Percentiles rank a stretch among this genome's conserved stretches.
Conservation (phyloP, 2,113 vertebrate species). For the Carassius carassius region DNA sequence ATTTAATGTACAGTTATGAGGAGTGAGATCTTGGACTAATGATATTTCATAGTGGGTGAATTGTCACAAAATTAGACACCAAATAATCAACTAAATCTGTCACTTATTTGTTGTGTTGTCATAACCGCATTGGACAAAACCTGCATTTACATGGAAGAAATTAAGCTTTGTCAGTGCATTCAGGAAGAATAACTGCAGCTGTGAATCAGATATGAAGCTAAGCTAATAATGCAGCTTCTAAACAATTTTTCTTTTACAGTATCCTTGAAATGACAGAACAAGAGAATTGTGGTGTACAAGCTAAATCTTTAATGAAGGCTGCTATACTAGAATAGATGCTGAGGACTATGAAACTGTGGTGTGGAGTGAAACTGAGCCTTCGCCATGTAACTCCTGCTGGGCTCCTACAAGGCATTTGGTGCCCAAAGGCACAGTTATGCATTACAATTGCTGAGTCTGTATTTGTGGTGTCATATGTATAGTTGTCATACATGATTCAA, state of each 20-base stretch:
- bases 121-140: background rate
- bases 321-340: background rate
- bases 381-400: background rate
- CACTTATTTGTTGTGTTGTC: background rate
- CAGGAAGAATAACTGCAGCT: background rate
- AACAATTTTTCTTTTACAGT: background rate
- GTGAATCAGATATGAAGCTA: background rate
- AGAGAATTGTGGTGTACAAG: background rate
- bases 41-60: background rate
- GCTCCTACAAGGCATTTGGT: background rate
- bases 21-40: background rate
- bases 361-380: background rate
- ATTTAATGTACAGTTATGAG: background rate
- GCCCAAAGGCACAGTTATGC: background rate
- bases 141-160: background rate
- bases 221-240: background rate
- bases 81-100: background rate
- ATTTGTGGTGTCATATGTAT: background rate
- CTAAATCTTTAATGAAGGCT: conserved; percentile 16
- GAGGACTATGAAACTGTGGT: background rate
- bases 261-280: background rate
- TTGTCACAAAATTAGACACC: background rate
- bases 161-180: background rate
- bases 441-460: background rate
- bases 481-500: background rate